Evolutionary conservation across 2,888 invertebrate genomes (phyloP), one percentile per base, ranked within the genome.

Genomic region (Oasisia sp.): DNA sequence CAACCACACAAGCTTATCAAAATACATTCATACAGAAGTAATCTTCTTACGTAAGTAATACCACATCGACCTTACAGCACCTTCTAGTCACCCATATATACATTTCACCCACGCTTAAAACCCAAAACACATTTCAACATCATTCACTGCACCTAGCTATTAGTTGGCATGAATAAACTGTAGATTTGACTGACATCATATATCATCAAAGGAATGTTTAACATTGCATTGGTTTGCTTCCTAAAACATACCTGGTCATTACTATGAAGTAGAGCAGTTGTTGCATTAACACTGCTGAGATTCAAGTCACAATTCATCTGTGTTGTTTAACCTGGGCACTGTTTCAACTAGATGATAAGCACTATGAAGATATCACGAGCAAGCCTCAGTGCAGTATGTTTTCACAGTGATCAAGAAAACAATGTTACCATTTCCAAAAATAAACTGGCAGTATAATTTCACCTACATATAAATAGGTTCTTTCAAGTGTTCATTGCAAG

Each of bases 141-240:
- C 74, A 74, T 7, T 2, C 19, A n/a, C 27, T 74, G n/a, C n/a
- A 27, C 74, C 27, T 27, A 74, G 27, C 27, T 74, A 74, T 74
- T 56, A 56, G 11, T 56, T 56, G 74, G 27, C 19, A 27, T 74
- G n/a, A 19, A 74, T 74, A 74, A 19, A 74, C 14, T 27, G 27
- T 74, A 7, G 74, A 74, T 74, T 74, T 74, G 74, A 74, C 27
- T 27, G 74, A 74, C 7, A 74, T 27, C 27, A 74, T 27, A 74
- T 74, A 74, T 19, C 74, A 27, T 74, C 74, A 74, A 74, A 74
- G 74, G 74, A 74, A 74, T 74, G 74, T 74, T 74, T 74, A 74
- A 74, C 74, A 74, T 27, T 74, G 74, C 74, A 74, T 19, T 74
- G 74, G 74, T 27, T 19, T 74, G 74, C n/a, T 5, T 19, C 74